Percentiles rank a stretch among this genome's conserved stretches.
Conservation (phyloP, 2,113 vertebrate species). For the Ictalurus punctatus region DNA sequence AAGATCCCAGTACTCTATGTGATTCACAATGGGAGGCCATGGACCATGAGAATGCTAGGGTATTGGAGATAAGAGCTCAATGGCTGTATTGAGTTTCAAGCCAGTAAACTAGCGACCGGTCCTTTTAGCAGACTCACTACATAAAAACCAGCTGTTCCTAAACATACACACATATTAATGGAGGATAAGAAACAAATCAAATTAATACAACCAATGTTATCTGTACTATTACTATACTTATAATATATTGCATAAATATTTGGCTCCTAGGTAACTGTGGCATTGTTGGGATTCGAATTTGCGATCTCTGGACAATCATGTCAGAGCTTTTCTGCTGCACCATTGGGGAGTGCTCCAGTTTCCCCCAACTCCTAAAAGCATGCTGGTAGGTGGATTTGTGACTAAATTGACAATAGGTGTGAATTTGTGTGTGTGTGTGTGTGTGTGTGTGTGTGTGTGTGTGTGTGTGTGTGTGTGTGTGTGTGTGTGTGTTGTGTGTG, state of each 20-base stretch:
- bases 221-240: background rate
- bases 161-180: background rate
- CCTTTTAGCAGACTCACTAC: slow-evolving; percentile 28
- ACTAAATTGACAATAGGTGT: background rate
- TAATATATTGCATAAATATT: slow-evolving; percentile 12
- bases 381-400: background rate
- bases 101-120: slow-evolving; percentile 1
- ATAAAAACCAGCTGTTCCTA: background rate
- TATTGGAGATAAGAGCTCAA: slow-evolving; percentile 33
- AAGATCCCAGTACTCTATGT: background rate
- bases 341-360: background rate
- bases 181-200: background rate
- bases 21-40: background rate
- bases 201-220: background rate
- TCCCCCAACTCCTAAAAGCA: background rate
- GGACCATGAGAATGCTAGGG: slow-evolving; percentile 24
- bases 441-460: background rate
- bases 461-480: background rate
- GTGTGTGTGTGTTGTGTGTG: background rate
- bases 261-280: background rate
- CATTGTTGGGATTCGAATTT: background rate
- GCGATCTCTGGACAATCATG: background rate
- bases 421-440: background rate
- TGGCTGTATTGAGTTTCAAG: slow-evolving; percentile 33
- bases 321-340: background rate